Percentiles rank a stretch among this genome's conserved stretches.
phyloP scores from a whole-genome alignment of 1,140 invertebrate species.

The Plutomurus gul region DNA sequence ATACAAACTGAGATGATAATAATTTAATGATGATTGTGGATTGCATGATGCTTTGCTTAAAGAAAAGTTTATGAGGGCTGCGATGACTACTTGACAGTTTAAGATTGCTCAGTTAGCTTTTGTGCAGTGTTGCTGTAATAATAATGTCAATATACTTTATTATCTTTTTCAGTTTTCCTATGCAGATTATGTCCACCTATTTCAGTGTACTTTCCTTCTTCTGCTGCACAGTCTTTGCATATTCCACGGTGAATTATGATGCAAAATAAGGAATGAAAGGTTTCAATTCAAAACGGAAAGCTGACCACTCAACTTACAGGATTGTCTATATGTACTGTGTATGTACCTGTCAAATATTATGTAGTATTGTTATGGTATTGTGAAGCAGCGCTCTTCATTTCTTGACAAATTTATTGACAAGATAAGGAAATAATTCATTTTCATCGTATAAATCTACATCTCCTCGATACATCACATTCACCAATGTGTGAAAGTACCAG shows the following conservation, averaged over 20 bases:
- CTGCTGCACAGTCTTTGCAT: neutral
- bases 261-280: no score
- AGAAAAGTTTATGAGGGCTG: constrained; percentile 1
- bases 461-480: neutral
- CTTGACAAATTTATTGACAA: constrained; percentile 26
- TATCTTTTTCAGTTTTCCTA: neutral
- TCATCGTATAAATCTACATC: neutral
- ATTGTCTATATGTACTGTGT: no score
- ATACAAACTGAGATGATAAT: constrained; percentile 23
- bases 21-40: constrained; percentile 11
- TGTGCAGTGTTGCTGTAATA: no score
- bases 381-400: constrained; percentile 2
- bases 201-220: neutral
- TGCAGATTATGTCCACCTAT: neutral
- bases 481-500: neutral
- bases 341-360: no score
- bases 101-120: neutral
- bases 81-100: constrained; percentile 19
- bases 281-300: no score
- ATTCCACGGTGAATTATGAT: no score
- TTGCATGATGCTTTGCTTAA: neutral
- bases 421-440: constrained; percentile 18
- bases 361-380: no score
- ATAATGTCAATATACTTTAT: constrained; percentile 1
- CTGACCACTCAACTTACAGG: no score